Conservation (phyloP, 2,113 vertebrate species). For the Mastomys natalensis region DNA sequence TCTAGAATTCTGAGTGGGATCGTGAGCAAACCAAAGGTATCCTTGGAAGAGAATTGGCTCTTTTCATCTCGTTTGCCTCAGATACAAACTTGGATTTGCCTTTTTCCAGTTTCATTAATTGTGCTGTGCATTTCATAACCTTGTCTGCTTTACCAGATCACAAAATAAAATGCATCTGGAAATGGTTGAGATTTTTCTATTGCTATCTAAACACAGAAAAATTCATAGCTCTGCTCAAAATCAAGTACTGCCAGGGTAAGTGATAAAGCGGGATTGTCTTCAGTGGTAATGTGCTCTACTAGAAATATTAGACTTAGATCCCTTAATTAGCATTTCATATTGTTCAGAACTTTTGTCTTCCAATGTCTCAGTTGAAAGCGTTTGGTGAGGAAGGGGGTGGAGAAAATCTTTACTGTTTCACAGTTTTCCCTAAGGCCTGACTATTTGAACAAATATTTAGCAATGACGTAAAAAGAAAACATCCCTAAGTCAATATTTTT, state of each 20-base stretch:
- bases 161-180: conserved; percentile 21
- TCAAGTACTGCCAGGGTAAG: conserved; percentile 59
- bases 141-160: conserved; percentile 45
- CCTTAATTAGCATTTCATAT: conserved; percentile 44
- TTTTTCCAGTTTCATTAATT: conserved; percentile 45
- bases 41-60: conserved; percentile 53
- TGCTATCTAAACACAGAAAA: conserved; percentile 38
- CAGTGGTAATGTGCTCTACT: conserved; percentile 41
- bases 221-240: conserved; percentile 53
- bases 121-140: conserved; percentile 36
- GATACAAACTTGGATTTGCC: conserved; percentile 42
- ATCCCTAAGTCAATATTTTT: conserved; percentile 69
- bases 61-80: conserved; percentile 60
- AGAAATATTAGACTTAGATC: conserved; percentile 50
- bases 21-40: conserved; percentile 58
- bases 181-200: conserved; percentile 44
- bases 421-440: conserved; percentile 25
- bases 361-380: neutral
- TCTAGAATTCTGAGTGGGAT: conserved; percentile 63
- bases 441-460: conserved; percentile 72
- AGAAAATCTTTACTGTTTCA: conserved; percentile 57
- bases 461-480: conserved; percentile 61
- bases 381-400: conserved; percentile 2
- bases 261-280: conserved; percentile 65
- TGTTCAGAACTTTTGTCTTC: conserved; percentile 43